Evolutionary conservation across 2,113 vertebrate genomes (phyloP).

Genomic region (Glaucomys volans): DNA sequence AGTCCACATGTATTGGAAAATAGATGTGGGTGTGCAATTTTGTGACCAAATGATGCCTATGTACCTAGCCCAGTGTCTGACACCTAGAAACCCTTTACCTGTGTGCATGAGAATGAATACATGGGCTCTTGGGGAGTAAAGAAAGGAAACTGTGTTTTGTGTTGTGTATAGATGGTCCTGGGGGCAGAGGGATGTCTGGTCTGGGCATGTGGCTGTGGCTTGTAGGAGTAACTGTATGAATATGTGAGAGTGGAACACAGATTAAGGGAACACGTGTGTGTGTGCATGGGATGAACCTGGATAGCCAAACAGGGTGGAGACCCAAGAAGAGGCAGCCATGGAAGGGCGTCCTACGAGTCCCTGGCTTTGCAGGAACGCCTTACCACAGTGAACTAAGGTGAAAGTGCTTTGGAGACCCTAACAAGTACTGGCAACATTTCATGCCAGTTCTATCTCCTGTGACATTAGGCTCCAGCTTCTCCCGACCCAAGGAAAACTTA

Average conservation of each 20-base stretch:
- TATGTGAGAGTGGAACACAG: background rate
- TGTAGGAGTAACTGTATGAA: background rate
- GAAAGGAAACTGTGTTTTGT: background rate
- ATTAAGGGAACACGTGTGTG: background rate
- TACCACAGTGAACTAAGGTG: background rate
- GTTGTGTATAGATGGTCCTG: background rate
- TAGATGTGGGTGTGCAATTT: background rate
- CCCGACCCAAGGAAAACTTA: background rate
- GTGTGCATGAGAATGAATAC: background rate
- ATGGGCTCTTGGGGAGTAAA: background rate
- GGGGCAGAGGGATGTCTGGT: background rate
- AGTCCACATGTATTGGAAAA: background rate
- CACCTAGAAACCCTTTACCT: background rate
- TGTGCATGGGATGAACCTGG: background rate
- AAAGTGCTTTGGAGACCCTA: background rate
- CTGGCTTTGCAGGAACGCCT: background rate
- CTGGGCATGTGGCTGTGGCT: background rate
- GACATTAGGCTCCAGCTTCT: background rate
- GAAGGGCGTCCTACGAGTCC: background rate
- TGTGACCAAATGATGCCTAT: background rate
- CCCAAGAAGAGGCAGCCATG: background rate
- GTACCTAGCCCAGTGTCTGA: background rate
- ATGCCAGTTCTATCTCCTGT: background rate
- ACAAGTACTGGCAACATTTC: background rate
- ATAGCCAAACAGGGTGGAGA: background rate